phyloP scores from a whole-genome alignment of 2,888 invertebrate genomes.

The Parnassius mnemosyne region DNA sequence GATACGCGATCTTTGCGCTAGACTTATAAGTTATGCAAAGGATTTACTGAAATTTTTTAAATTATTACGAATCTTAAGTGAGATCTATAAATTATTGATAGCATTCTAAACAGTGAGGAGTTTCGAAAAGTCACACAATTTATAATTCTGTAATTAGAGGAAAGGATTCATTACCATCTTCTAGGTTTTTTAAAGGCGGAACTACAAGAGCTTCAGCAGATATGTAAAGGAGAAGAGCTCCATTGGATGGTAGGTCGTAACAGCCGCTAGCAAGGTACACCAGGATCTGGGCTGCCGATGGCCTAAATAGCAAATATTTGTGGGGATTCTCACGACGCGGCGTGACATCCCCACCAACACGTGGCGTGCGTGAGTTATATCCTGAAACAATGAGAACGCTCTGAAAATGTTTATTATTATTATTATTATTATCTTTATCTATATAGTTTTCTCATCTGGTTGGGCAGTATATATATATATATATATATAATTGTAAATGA shows the following conservation, averaged over 20 bases:
- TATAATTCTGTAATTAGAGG: constrained; percentile 23
- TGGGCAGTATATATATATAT: no score
- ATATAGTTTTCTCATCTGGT: no score
- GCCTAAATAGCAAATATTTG: constrained; percentile 97
- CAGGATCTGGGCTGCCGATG: constrained; percentile 95
- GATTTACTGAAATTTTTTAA: no score
- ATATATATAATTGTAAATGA: no score
- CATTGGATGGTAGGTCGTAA: constrained; percentile 95
- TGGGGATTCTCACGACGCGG: constrained; percentile 86
- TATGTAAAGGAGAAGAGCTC: constrained; percentile 94
- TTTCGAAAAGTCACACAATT: no score
- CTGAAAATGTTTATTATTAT: neutral
- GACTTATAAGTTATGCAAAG: no score
- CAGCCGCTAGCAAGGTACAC: constrained; percentile 95
- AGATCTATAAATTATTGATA: no score
- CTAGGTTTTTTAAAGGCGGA: constrained; percentile 88
- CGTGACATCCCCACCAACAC: constrained; percentile 15
- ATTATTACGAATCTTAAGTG: no score
- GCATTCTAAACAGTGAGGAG: no score
- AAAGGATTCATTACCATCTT: constrained; percentile 86
- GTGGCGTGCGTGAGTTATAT: constrained; percentile 29
- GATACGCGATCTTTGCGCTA: no score
- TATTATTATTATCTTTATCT: no score
- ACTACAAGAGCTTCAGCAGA: constrained; percentile 95
- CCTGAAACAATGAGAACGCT: constrained; percentile 32